Evolutionary conservation across 2,113 vertebrate species (phyloP).

Genomic region (Rhegmatorhina hoffmannsi): DNA sequence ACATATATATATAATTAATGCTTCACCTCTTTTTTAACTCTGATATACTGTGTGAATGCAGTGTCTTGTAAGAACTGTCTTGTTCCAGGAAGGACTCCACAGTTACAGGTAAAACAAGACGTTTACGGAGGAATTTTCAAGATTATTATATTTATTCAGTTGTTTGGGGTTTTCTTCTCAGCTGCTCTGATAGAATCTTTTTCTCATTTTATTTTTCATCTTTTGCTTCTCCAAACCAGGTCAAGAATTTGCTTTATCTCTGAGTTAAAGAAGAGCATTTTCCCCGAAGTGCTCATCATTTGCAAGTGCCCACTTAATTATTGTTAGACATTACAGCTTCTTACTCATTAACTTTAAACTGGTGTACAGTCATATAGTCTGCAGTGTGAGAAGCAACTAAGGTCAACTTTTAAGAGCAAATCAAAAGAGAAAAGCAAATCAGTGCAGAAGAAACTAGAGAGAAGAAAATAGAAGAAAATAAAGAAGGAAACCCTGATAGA

Average conservation of each 20-base stretch:
- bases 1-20: neutral
- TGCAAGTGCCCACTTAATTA: neutral
- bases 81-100: neutral
- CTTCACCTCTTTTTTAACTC: neutral
- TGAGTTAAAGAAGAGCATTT: neutral
- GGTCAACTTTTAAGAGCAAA: neutral
- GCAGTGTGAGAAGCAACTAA: neutral
- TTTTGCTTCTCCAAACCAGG: neutral
- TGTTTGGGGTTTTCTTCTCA: accelerated
- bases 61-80: neutral
- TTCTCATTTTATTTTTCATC: neutral
- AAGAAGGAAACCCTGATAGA: neutral
- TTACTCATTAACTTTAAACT: neutral
- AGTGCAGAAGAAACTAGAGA: neutral
- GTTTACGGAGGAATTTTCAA: neutral
- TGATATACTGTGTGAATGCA: neutral
- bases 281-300: neutral
- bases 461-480: neutral
- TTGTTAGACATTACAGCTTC: neutral
- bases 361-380: neutral
- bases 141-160: neutral
- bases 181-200: neutral
- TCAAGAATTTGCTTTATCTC: neutral
- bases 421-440: neutral
- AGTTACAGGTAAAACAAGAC: neutral